These are phyloP conservation scores for Pandemis heparana DNA, from an alignment of 2,888 invertebrate genomes.

Conservation along the genomic window DNA sequence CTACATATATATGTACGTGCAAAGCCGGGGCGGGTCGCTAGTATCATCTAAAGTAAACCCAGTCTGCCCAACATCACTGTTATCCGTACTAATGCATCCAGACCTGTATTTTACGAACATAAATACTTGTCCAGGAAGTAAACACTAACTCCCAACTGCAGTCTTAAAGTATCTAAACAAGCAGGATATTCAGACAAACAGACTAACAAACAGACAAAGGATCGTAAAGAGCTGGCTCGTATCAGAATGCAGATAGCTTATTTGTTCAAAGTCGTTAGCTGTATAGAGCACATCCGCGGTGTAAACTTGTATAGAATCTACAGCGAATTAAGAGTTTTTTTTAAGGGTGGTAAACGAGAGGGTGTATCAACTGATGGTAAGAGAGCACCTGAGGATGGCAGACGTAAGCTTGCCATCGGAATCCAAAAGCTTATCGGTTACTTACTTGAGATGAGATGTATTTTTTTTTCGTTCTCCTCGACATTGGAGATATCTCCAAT, in stretches of 20 bases:
- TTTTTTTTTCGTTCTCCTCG: no score
- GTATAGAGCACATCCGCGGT: not conserved
- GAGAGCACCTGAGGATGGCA: no score
- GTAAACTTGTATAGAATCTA: not conserved
- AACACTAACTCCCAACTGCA: constrained; percentile 2
- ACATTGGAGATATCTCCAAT: no score
- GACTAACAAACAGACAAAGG: constrained; percentile 47
- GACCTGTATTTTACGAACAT: not conserved
- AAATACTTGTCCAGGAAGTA: not conserved
- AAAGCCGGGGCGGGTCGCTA: no score
- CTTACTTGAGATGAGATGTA: no score
- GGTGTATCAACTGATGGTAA: no score
- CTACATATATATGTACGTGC: no score
- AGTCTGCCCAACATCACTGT: not conserved
- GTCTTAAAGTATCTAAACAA: not conserved
- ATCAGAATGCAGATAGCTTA: constrained; percentile 25
- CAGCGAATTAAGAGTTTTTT: not conserved
- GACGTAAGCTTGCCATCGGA: no score
- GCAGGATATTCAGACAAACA: constrained; percentile 48
- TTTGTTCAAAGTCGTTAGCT: constrained; percentile 14
- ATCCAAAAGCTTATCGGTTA: no score
- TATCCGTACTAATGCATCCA: not conserved
- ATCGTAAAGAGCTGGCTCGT: constrained; percentile 27
- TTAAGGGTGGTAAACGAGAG: no score
- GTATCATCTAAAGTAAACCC: no score